These are phyloP conservation scores for Drosophila anomelani DNA, from an alignment of 2,888 invertebrate genomes.

Conservation along the genomic window DNA sequence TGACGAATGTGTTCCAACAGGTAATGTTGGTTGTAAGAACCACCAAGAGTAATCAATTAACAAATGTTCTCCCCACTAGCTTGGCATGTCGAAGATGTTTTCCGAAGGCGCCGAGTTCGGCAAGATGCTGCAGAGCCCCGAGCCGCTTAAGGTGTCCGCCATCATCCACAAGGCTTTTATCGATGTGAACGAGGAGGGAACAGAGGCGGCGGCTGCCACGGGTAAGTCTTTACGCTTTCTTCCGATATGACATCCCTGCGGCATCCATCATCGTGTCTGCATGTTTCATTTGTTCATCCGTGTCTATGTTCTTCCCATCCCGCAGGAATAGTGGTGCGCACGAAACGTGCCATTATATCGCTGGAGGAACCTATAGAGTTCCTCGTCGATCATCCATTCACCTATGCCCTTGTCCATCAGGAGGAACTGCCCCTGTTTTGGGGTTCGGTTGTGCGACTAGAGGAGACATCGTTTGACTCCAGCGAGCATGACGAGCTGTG, in stretches of 20 bases:
- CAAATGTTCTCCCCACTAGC: conserved; percentile 82
- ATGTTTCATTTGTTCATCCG: conserved; percentile 34
- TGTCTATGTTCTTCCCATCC: conserved; percentile 42
- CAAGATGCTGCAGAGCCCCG: conserved; percentile 86
- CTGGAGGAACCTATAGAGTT: conserved; percentile 61
- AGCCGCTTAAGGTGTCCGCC: conserved; percentile 87
- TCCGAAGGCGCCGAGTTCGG: conserved; percentile 86
- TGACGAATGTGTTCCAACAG: conserved; percentile 87
- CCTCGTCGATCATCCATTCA: conserved; percentile 80
- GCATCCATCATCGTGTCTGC: conserved; percentile 12
- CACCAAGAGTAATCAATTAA: no score
- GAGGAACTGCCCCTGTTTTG: conserved; percentile 59
- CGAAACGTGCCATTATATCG: conserved; percentile 58
- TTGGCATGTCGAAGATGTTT: conserved; percentile 90
- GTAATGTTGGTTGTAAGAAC: conserved; percentile 74
- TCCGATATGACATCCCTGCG: not conserved
- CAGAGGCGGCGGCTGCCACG: conserved; percentile 94
- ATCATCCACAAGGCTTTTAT: conserved; percentile 94
- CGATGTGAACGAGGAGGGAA: conserved; percentile 94
- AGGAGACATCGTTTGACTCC: conserved; percentile 26
- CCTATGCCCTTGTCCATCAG: conserved; percentile 64
- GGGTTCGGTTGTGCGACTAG: conserved; percentile 59
- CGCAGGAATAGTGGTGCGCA: conserved; percentile 85
- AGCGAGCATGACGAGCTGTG: conserved; percentile 63
- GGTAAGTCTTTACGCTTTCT: conserved; percentile 52